phyloP scores from a whole-genome alignment of 2,797 vertebrate species.

The Arvicola amphibius region DNA sequence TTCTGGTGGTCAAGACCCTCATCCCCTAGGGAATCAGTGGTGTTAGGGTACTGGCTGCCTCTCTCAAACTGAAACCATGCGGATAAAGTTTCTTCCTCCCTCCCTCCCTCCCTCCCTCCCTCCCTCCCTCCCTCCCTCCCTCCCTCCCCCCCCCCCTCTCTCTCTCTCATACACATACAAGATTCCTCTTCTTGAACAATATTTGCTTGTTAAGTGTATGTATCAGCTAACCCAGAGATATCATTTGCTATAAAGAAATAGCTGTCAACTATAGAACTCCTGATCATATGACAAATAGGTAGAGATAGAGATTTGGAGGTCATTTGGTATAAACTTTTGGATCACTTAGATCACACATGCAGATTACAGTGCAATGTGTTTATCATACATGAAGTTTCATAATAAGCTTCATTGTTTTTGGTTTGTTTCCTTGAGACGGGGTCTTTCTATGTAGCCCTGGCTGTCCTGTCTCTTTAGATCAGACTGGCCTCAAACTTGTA shows the following conservation, averaged over 20 bases:
- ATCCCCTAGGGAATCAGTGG: not conserved
- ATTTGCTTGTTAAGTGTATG: slow-evolving; percentile 7
- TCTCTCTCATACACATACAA: not conserved
- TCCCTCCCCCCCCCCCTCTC: no score
- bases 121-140: no score
- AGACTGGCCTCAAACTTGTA: not conserved
- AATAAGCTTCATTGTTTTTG: not conserved
- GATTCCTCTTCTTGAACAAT: slow-evolving; percentile 23
- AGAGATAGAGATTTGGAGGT: not conserved
- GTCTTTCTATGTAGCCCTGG: not conserved
- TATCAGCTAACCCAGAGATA: not conserved
- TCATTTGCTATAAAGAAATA: slow-evolving; percentile 34
- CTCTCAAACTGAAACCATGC: slow-evolving; percentile 58
- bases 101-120: no score
- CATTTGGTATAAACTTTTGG: slow-evolving; percentile 1
- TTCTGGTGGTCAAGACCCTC: not conserved
- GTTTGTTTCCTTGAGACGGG: no score
- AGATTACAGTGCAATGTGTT: not conserved
- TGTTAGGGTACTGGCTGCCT: not conserved
- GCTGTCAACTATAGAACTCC: slow-evolving; percentile 27
- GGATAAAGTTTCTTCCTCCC: not conserved
- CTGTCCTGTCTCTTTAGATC: not conserved
- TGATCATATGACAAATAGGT: not conserved
- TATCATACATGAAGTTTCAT: not conserved
- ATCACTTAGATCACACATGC: not conserved